Evolutionary conservation across 1,140 invertebrate genomes (phyloP), one percentile per base, ranked within the genome.

Genomic region (Macrobrachium nipponense): DNA sequence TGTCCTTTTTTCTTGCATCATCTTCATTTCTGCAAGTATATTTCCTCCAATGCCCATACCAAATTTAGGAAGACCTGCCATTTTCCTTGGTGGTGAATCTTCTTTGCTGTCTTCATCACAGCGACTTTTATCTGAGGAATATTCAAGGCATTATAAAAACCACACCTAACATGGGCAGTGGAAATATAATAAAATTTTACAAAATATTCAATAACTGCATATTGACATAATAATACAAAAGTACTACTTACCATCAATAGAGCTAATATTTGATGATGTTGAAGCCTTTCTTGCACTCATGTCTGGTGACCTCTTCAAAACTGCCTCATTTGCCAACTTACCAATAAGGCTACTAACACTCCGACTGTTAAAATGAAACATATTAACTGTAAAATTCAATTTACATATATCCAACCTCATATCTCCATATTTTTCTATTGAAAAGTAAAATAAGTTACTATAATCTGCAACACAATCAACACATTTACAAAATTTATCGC

Each of bases 11-110:
- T 92, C 92, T 86, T 92, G 91, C 43, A 90, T 87, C 20, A 91
- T 91, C 86, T 91, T 92, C 91, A 92, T 92, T 88, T 92, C 92
- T 20, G 91, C 92, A 62, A 92, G 75, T 11, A 92, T 88, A 73
- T 90, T 89, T 44, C 89, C 89, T 20, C 90, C 90, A 72, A 91
- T 88, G 15, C 90, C 89, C 20, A 89, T 78, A 77, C 90, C 83
- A 86, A 87, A 84, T 80, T 89, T 90, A 23, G 88, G 88, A 58
- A 89, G 86, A 17, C 88, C 89, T 2, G 80, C 81, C 36, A 81
- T 80, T 58, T 66, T 89, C 76, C 84, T 89, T 23, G 64, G 86
- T 18, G 81, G 87, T 10, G 84, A 83, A 73, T 84, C 79, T 84
- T 89, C 86, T 36, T 89, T 87, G 18, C 86, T 61, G 36, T 85